These are phyloP conservation scores for Eupithecia vulgata DNA, from an alignment of 2,888 invertebrate species.

Conservation along the genomic window DNA sequence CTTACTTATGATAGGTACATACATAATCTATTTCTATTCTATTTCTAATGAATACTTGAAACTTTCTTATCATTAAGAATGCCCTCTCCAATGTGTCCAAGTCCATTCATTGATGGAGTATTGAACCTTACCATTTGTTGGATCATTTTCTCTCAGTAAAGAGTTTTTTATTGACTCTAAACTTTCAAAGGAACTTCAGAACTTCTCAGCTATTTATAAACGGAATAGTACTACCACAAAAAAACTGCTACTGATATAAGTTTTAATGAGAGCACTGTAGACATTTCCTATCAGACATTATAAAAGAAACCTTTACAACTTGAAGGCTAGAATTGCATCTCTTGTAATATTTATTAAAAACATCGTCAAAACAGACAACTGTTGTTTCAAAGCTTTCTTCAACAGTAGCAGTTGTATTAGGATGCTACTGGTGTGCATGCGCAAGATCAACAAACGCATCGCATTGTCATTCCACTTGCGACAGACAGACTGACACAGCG, in stretches of 20 bases:
- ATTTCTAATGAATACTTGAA: neutral
- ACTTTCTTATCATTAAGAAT: neutral
- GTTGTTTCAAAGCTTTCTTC: conserved; percentile 3
- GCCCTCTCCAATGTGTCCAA: neutral
- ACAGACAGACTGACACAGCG: conserved; percentile 30
- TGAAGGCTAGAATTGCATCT: too few species aligned
- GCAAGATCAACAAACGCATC: conserved; percentile 64
- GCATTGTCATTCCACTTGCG: conserved; percentile 62
- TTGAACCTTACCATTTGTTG: neutral
- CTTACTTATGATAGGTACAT: neutral
- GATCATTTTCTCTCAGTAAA: too few species aligned
- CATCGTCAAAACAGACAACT: neutral
- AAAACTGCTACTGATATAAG: too few species aligned
- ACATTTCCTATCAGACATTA: too few species aligned
- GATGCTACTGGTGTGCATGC: conserved; percentile 59
- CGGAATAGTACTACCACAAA: too few species aligned
- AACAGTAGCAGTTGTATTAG: conserved; percentile 41
- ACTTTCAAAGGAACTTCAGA: too few species aligned
- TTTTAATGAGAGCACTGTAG: too few species aligned
- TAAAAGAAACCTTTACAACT: too few species aligned
- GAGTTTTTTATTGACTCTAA: too few species aligned
- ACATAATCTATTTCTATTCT: neutral
- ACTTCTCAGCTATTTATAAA: too few species aligned
- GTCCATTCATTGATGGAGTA: neutral
- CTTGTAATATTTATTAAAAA: neutral